Percentiles rank a stretch among this genome's conserved stretches.
These are phyloP conservation scores for Tenebrosternarchus preto DNA, from an alignment of 2,113 vertebrate species.

Conservation along the genomic window DNA sequence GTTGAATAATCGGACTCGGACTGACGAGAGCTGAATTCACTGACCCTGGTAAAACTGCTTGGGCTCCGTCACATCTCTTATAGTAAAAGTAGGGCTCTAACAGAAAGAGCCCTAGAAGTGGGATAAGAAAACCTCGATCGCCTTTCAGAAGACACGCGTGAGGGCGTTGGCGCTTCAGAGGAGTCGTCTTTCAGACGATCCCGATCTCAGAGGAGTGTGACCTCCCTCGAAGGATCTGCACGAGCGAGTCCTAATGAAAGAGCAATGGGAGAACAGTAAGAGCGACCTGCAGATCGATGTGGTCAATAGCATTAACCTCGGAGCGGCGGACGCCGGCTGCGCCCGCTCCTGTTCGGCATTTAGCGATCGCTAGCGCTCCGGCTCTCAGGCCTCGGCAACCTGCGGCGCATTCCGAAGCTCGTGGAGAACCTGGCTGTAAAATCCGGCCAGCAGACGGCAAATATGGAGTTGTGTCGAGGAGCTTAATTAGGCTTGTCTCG, in stretches of 20 bases:
- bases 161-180: neutral
- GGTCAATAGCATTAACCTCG: constrained; percentile 57
- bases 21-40: too few relatives aligned
- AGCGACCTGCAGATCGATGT: constrained; percentile 58
- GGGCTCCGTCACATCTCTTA: too few relatives aligned
- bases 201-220: neutral
- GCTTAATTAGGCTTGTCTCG: constrained; percentile 44
- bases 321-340: constrained; percentile 15
- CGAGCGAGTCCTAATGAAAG: constrained; percentile 51
- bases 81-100: neutral
- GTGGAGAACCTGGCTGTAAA: constrained; percentile 15
- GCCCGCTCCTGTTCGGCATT: constrained; percentile 20
- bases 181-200: neutral
- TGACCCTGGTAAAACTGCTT: too few relatives aligned
- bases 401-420: neutral
- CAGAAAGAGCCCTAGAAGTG: neutral
- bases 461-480: constrained; percentile 8
- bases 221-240: neutral
- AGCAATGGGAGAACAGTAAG: constrained; percentile 43
- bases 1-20: too few relatives aligned
- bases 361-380: constrained; percentile 51
- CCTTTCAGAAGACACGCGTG: neutral
- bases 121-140: neutral
- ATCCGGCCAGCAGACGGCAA: constrained; percentile 12
- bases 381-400: neutral